Percentiles rank a stretch among this genome's conserved stretches.
Evolutionary conservation across 2,797 vertebrate species (phyloP).

Genomic region (Chloroceryle inda): DNA sequence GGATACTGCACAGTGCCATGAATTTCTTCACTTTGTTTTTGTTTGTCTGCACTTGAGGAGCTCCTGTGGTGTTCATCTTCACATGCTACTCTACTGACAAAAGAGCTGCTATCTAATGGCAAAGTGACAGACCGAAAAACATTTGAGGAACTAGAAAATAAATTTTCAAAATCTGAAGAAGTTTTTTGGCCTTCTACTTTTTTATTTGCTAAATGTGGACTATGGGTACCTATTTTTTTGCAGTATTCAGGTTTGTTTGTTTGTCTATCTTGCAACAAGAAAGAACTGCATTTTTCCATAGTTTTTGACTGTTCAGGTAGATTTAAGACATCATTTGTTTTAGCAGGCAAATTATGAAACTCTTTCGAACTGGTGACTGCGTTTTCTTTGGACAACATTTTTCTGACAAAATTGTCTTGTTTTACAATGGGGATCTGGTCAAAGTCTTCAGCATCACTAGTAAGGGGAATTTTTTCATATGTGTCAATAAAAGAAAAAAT

Average conservation of each 20-base stretch:
- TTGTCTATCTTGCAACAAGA: background rate
- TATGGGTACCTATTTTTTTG: background rate
- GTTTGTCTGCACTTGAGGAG: background rate
- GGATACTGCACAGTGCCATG: background rate
- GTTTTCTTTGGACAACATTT: background rate
- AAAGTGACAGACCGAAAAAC: background rate
- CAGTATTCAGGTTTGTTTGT: background rate
- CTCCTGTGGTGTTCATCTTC: background rate
- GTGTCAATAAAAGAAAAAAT: constrained; percentile 75
- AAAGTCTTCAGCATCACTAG: constrained; percentile 66
- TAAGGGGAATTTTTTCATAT: constrained; percentile 82
- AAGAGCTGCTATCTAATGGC: background rate
- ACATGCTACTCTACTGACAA: background rate
- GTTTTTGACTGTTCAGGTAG: background rate
- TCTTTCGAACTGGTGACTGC: background rate
- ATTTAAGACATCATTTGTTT: background rate
- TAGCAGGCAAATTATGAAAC: background rate
- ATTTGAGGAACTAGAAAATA: background rate
- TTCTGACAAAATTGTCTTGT: background rate
- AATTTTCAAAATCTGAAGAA: constrained; percentile 15
- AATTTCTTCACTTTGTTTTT: background rate
- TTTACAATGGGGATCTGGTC: constrained; percentile 55
- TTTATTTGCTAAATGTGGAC: background rate
- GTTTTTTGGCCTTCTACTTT: background rate
- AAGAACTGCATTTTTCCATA: background rate